These are phyloP conservation scores for Coranthus polyacanthus DNA, from an alignment of 2,797 vertebrate genomes.

Conservation along the genomic window DNA sequence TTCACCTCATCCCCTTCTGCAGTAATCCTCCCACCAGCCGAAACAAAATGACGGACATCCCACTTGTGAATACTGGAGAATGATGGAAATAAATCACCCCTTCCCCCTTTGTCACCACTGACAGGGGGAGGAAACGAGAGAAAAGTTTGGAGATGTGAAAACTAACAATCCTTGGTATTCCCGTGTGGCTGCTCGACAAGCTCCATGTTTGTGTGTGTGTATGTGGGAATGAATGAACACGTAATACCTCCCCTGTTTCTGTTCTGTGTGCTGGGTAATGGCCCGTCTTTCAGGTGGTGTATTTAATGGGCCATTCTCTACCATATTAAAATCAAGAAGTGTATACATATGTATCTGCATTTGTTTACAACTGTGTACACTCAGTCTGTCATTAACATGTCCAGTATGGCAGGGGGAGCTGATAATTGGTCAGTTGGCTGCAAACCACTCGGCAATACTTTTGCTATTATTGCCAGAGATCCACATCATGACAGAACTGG, in stretches of 20 bases:
- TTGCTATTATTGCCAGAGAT: conserved; percentile 1
- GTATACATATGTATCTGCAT: conserved; percentile 1
- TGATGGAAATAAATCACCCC: conserved; percentile 72
- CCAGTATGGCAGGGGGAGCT: not conserved
- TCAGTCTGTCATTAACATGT: conserved; percentile 1
- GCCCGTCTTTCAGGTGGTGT: conserved; percentile 33
- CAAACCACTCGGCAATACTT: conserved; percentile 2
- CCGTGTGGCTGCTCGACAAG: conserved; percentile 38
- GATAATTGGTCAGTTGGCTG: not conserved
- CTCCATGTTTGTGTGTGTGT: conserved; percentile 15
- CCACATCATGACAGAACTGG: not conserved
- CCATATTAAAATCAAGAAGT: conserved; percentile 18
- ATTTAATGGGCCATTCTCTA: conserved; percentile 43
- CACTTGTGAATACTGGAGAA: conserved; percentile 68
- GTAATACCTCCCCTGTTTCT: conserved; percentile 23
- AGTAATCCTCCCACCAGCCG: conserved; percentile 41
- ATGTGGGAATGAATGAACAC: conserved; percentile 25
- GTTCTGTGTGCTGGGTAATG: conserved; percentile 36
- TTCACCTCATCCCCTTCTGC: conserved; percentile 49
- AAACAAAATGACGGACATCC: conserved; percentile 54
- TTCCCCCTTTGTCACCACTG: conserved; percentile 52
- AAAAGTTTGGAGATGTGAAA: conserved; percentile 52
- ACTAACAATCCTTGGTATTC: conserved; percentile 62
- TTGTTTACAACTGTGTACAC: conserved; percentile 7
- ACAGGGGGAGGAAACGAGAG: conserved; percentile 27